Base-by-base conservation (phyloP, 2,797 vertebrate genomes). In the Danio aesculapii region DNA sequence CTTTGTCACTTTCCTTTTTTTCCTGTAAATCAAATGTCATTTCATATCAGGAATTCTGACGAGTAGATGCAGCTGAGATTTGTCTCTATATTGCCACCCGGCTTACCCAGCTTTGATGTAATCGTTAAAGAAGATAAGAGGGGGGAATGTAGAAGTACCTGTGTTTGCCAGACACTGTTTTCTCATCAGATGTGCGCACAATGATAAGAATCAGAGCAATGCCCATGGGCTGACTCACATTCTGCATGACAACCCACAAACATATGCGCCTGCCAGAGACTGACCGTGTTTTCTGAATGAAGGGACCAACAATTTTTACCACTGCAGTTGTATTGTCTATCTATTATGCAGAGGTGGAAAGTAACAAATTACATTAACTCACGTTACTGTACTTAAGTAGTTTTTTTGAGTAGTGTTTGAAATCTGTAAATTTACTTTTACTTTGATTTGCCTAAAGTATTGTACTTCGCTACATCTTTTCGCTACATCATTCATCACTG, bases 41-140 rank as follows among this genome's bases (percentile, higher is more conserved):
- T 68, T 72, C 58, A 67, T 89, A 90, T 92, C 90, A 87, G 91
- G 86, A 88, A 90, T 90, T 89, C 86, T 68, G 85, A 85, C 77
- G 88, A 87, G 87, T 88, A 91, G 91, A 92, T 91, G 88, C 87
- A 84, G 88, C 84, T 75, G 85, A 90, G 90, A 92, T 92, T 90
- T 86, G 79, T 89, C 87, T 80, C 89, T 90, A 89, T 91, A 91
- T 90, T 91, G 90, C 90, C 86, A 88, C 88, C 87, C 83, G 64
- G 88, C 91, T 93, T 94, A 93, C 92, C 91, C 87, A 12, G 81
- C 90, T 80, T 90, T 93, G 93, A 95, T 92, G 91, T 91, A 94
- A 93, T 93, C 89, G 90, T 93, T 93, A 90, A 92, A 92, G 82
- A 69, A 92, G 91, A 93, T 93, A 90, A 84, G 89, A 90, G 88